Base-by-base conservation (phyloP, 2,888 invertebrate species). In the Notodonta ziczac region DNA sequence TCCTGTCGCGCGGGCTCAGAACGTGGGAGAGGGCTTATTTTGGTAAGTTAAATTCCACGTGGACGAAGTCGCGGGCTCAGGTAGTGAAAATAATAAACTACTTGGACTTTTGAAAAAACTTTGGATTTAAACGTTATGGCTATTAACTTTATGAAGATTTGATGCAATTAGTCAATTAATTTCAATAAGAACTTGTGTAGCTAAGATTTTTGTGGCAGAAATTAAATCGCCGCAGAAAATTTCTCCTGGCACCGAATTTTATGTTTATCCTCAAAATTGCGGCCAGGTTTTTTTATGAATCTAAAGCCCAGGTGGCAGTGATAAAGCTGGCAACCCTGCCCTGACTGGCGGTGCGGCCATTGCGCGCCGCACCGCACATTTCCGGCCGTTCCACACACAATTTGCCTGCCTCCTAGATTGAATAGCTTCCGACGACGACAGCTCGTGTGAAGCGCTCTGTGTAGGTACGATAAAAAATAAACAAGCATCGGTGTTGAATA, bases 361-460 rank as follows among this genome's bases (percentile, higher is more conserved):
- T 74, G 74, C 69, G 66, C 73, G 73, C 73, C 62, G 57, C 72
- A 76, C 75, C 78, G 77, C 81, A 81, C 78, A 80, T 80, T 80
- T 83, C 83, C 83, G 81, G 67, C 67, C 74, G 60, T 72, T 69
- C 72, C 67, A 69, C 74, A 75, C 73, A 79, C 78, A 79, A 85
- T 85, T 85, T 85, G 78, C 83, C 77, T 78, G 75, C 71, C 64
- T 72, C 71, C 64, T 72, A 76, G 74, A 81, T 81, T 81, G 77
- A 81, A 80, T 77, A 79, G 74, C 72, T 73, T 73, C 74, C 70
- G 70, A 70, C 53, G 67, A 60, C 60, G 61, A 56, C 66, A 60
- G 57, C 62, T 58, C 57, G 52, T 64, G 61, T 56, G 52, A 66
- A 66, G 58, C 56, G 65, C 62, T 66, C 67, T 69, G 61, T 39